These are phyloP conservation scores for Drosophila hamatofila DNA, from an alignment of 2,888 invertebrate species.

Conservation along the genomic window DNA sequence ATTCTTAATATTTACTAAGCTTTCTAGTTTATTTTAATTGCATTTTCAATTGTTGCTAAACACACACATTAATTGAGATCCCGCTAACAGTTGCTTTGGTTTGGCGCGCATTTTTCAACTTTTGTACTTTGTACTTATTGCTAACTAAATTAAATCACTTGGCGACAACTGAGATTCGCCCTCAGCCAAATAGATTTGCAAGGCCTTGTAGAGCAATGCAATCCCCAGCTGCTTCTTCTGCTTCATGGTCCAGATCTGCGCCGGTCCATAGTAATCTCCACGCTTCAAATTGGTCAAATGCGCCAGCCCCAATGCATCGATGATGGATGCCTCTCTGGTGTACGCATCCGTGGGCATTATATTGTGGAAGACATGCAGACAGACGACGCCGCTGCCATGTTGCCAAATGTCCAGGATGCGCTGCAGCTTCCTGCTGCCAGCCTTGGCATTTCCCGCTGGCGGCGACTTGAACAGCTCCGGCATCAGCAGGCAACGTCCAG, in stretches of 20 bases:
- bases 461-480: constrained; percentile 79
- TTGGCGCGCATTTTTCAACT: constrained; percentile 33
- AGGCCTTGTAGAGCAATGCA: constrained; percentile 92
- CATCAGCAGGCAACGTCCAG: constrained; percentile 39
- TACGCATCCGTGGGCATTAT: constrained; percentile 96
- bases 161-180: constrained; percentile 95
- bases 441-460: constrained; percentile 26
- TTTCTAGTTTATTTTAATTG: constrained; percentile 7
- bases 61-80: constrained; percentile 56
- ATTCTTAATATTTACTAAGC: constrained; percentile 21
- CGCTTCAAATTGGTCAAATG: constrained; percentile 92
- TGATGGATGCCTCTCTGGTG: constrained; percentile 97
- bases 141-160: constrained; percentile 87
- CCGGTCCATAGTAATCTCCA: constrained; percentile 93
- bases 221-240: constrained; percentile 91
- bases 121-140: constrained; percentile 65
- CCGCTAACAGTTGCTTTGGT: constrained; percentile 30
- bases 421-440: constrained; percentile 88
- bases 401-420: constrained; percentile 96
- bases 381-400: constrained; percentile 93
- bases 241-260: constrained; percentile 90
- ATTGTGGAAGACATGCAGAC: constrained; percentile 96
- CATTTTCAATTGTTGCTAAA: neutral
- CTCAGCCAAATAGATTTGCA: constrained; percentile 93
- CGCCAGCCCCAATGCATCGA: constrained; percentile 92